phyloP scores from a whole-genome alignment of 2,797 vertebrate genomes.

The Prionace glauca region DNA sequence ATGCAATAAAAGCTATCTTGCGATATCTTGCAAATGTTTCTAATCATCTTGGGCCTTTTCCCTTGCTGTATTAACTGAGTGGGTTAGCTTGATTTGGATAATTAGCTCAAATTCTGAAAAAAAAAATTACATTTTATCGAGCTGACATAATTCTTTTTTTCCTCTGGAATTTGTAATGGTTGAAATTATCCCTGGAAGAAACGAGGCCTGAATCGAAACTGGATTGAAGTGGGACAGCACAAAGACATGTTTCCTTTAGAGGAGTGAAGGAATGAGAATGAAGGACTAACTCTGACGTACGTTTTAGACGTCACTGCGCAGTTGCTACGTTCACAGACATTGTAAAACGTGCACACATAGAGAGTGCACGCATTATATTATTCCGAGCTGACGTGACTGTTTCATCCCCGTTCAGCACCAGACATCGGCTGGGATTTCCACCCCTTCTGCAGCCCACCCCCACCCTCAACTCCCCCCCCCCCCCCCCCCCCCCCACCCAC shows the following conservation, averaged over 20 bases:
- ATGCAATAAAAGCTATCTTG: slow-evolving; percentile 19
- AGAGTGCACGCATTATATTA: background rate
- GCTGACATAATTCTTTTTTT: background rate
- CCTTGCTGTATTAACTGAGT: background rate
- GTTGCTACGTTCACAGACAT: background rate
- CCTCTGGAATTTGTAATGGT: background rate
- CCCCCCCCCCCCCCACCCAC: no score
- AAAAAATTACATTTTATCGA: background rate
- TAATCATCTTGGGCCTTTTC: background rate
- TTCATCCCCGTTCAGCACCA: background rate
- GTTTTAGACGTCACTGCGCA: background rate
- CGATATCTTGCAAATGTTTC: background rate
- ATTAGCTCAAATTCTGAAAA: background rate
- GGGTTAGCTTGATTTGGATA: background rate
- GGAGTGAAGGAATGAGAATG: no score
- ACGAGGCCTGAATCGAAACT: background rate
- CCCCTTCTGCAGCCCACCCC: no score
- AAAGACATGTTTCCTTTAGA: background rate
- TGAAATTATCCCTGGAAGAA: background rate
- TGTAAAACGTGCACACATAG: background rate
- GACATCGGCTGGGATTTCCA: background rate
- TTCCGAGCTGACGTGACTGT: background rate
- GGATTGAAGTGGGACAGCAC: background rate
- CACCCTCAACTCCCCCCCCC: no score
- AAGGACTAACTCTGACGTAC: background rate